These are phyloP conservation scores for Cataglyphis altisquamis DNA, from an alignment of 2,888 invertebrate genomes.

Conservation along the genomic window DNA sequence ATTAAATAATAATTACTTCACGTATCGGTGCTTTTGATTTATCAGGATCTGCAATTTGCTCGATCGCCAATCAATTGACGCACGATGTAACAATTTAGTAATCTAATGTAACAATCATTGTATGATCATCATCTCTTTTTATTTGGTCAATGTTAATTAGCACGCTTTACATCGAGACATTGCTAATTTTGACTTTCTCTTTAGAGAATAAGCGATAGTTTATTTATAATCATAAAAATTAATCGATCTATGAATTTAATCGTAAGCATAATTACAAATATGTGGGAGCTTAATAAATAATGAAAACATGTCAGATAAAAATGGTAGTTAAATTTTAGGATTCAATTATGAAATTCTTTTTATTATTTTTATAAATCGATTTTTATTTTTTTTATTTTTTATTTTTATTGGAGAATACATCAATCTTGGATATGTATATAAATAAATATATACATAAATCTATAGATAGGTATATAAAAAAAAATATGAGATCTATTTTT, in stretches of 20 bases:
- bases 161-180: constrained; percentile 42
- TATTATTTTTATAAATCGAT: neutral
- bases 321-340: neutral
- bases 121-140: constrained; percentile 56
- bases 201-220: constrained; percentile 30
- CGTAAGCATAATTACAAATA: neutral
- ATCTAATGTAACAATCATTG: constrained; percentile 27
- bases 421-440: neutral
- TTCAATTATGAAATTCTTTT: neutral
- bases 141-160: constrained; percentile 68
- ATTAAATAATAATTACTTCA: constrained; percentile 79
- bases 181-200: constrained; percentile 50
- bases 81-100: constrained; percentile 49
- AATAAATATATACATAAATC: neutral
- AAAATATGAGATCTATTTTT: neutral
- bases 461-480: neutral
- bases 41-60: constrained; percentile 49
- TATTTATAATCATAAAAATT: constrained; percentile 24
- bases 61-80: constrained; percentile 64
- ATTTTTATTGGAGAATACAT: neutral
- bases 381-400: neutral
- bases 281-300: neutral
- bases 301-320: neutral
- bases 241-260: constrained; percentile 3
- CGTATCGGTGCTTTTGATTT: constrained; percentile 71